Conservation (phyloP, 2,888 invertebrate genomes). For the Chaitophorus viminalis region DNA sequence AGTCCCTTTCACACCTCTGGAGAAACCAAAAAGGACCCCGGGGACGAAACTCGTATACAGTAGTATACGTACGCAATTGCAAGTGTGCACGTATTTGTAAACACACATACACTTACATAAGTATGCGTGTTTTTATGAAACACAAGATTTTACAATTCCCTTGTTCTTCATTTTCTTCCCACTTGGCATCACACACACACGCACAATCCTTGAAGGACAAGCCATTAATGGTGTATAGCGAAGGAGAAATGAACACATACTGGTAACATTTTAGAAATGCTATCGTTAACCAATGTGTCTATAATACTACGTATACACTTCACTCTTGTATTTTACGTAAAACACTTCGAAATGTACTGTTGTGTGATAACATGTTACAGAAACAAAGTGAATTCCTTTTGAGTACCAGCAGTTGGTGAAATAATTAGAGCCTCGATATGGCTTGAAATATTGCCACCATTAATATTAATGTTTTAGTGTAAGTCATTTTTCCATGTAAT, state of each 20-base stretch:
- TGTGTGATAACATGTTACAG: not conserved
- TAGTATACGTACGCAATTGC: not conserved
- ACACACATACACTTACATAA: no score
- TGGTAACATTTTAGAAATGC: conserved; percentile 33
- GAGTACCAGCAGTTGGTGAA: no score
- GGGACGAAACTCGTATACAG: conserved; percentile 17
- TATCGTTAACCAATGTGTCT: conserved; percentile 20
- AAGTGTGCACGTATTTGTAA: not conserved
- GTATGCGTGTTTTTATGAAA: not conserved
- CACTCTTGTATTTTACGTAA: not conserved
- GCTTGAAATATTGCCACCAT: no score
- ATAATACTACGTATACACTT: not conserved
- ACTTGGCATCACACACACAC: not conserved
- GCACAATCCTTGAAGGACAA: not conserved
- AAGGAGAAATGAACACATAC: not conserved
- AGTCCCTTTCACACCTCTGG: conserved; percentile 50
- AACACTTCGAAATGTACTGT: not conserved
- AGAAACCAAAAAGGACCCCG: conserved; percentile 42
- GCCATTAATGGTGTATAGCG: conserved; percentile 25
- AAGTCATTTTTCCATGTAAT: no score
- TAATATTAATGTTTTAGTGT: no score
- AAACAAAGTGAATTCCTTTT: no score
- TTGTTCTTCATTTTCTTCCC: not conserved
- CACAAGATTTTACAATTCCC: not conserved
- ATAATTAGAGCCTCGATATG: no score